These are phyloP conservation scores for Orycteropus afer DNA, from an alignment of 2,113 vertebrate species.

Conservation along the genomic window DNA sequence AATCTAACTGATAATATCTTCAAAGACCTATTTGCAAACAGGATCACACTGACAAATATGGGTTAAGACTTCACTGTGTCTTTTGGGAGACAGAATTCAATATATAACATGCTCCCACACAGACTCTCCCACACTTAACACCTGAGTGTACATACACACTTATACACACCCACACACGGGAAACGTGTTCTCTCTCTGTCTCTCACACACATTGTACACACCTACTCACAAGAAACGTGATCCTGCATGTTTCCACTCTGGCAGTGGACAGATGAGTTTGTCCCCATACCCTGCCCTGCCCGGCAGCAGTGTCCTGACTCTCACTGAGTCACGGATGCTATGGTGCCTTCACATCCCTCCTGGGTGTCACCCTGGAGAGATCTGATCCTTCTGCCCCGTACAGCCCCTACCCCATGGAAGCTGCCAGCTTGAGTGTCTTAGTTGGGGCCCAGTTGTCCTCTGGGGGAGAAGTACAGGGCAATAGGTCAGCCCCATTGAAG, in stretches of 20 bases:
- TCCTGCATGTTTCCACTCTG: not conserved
- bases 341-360: not conserved
- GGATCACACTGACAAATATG: too few species aligned
- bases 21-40: too few species aligned
- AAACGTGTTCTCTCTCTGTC: too few species aligned
- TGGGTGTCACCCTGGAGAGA: not conserved
- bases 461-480: not conserved
- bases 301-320: not conserved
- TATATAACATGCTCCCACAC: not conserved
- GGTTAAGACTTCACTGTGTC: too few species aligned
- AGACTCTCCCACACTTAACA: not conserved
- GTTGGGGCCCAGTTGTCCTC: not conserved
- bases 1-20: too few species aligned
- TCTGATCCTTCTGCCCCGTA: not conserved
- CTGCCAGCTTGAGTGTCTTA: not conserved
- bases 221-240: not conserved
- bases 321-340: not conserved
- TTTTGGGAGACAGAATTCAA: too few species aligned
- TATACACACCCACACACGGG: fast-evolving
- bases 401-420: not conserved
- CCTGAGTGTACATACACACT: too few species aligned
- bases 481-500: not conserved
- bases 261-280: not conserved
- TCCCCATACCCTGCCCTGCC: not conserved
- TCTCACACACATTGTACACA: too few species aligned